These are phyloP conservation scores for Laodelphax striatellus DNA, from an alignment of 1,140 invertebrate genomes.

Conservation along the genomic window DNA sequence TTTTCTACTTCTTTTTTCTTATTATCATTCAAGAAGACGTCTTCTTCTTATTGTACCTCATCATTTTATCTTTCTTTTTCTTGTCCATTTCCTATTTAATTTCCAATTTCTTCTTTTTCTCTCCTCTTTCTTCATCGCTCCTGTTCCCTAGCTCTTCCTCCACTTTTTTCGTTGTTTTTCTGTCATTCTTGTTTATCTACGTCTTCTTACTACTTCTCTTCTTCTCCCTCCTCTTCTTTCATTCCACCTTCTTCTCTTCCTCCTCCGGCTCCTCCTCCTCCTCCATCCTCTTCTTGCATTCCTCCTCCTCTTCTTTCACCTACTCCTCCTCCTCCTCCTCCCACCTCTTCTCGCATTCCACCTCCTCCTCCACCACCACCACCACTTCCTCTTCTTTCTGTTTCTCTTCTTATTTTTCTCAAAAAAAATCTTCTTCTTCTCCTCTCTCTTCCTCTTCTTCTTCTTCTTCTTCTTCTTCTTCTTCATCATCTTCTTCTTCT, in stretches of 20 bases:
- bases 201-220: background rate
- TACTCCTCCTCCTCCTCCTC: background rate
- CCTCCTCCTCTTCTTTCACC: background rate
- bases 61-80: no score
- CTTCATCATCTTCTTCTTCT: background rate
- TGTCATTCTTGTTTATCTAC: no score
- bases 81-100: no score
- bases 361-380: slow-evolving; percentile 15
- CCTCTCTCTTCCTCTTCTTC: background rate
- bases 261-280: no score
- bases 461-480: background rate
- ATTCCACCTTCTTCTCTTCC: background rate
- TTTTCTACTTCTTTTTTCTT: no score
- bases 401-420: slow-evolving; percentile 10
- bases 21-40: no score
- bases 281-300: background rate
- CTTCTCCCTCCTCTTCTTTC: background rate
- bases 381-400: background rate
- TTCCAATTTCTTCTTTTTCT: no score
- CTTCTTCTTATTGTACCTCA: no score
- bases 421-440: slow-evolving; percentile 23
- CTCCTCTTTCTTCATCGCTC: no score
- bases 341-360: slow-evolving; percentile 21
- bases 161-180: no score
- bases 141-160: no score